Percentiles rank a stretch among this genome's conserved stretches.
phyloP scores from a whole-genome alignment of 2,113 vertebrate species.

The Crypturellus undulatus region DNA sequence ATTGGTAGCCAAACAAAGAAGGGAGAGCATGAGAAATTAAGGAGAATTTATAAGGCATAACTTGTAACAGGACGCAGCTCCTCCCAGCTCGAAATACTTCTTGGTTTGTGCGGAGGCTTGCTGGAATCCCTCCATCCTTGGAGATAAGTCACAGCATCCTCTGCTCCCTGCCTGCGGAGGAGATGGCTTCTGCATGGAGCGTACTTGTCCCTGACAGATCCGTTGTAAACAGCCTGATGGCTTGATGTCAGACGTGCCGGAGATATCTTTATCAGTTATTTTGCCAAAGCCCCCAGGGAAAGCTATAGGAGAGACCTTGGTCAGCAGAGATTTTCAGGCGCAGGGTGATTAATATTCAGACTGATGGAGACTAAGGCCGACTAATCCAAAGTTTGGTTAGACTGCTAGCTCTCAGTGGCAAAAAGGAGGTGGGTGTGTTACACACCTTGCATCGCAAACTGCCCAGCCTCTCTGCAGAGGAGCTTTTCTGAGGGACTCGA shows the following conservation, averaged over 20 bases:
- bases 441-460: background rate
- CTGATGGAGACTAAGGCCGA: background rate
- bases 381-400: background rate
- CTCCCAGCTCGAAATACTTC: background rate
- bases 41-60: background rate
- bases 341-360: background rate
- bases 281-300: constrained; percentile 25
- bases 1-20: background rate
- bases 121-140: constrained; percentile 26
- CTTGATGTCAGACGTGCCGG: background rate
- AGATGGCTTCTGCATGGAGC: constrained; percentile 33
- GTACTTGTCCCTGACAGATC: constrained; percentile 63
- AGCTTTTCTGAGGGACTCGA: background rate
- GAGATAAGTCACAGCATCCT: constrained; percentile 40
- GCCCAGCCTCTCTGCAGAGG: constrained; percentile 1
- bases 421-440: background rate
- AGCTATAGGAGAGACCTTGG: constrained; percentile 24
- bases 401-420: background rate
- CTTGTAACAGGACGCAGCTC: background rate
- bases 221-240: constrained; percentile 49
- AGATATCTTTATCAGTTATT: constrained; percentile 64
- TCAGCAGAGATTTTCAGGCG: constrained; percentile 44
- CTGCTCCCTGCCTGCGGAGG: constrained; percentile 45
- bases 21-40: background rate
- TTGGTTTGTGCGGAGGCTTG: background rate